These are phyloP conservation scores for Enteromius radiatus DNA, from an alignment of 2,797 vertebrate genomes.

Conservation along the genomic window DNA sequence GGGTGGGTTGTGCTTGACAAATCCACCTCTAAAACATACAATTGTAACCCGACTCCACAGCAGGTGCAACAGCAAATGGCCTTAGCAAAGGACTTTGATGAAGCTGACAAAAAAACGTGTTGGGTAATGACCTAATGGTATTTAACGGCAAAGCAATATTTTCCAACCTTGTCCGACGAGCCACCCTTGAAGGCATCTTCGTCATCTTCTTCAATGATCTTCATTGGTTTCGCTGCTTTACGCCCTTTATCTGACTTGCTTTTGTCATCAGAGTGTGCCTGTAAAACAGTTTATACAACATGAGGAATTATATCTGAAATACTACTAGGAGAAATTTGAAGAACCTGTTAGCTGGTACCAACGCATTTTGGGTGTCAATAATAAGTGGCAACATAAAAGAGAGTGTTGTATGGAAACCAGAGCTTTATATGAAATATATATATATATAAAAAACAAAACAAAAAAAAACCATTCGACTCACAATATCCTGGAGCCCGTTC, in stretches of 20 bases:
- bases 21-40: slow-evolving; percentile 35
- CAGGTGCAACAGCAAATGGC: slow-evolving; percentile 44
- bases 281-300: not conserved
- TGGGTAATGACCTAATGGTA: not conserved
- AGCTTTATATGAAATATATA: not conserved
- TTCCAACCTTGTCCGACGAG: slow-evolving; percentile 96
- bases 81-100: slow-evolving; percentile 29
- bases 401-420: not conserved
- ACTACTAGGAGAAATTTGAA: not conserved
- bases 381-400: not conserved
- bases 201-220: slow-evolving; percentile 87
- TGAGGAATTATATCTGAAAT: not conserved
- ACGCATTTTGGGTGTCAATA: not conserved
- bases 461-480: not conserved
- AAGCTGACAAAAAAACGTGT: not conserved
- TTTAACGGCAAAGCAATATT: not conserved
- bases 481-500: no score
- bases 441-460: no score
- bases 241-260: slow-evolving; percentile 81
- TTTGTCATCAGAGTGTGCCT: slow-evolving; percentile 83
- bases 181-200: slow-evolving; percentile 88
- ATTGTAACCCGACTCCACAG: slow-evolving; percentile 42
- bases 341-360: not conserved
- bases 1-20: slow-evolving; percentile 39
- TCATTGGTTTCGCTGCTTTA: slow-evolving; percentile 79